These are phyloP conservation scores for Channa striata DNA, from an alignment of 2,797 vertebrate genomes.

Conservation along the genomic window DNA sequence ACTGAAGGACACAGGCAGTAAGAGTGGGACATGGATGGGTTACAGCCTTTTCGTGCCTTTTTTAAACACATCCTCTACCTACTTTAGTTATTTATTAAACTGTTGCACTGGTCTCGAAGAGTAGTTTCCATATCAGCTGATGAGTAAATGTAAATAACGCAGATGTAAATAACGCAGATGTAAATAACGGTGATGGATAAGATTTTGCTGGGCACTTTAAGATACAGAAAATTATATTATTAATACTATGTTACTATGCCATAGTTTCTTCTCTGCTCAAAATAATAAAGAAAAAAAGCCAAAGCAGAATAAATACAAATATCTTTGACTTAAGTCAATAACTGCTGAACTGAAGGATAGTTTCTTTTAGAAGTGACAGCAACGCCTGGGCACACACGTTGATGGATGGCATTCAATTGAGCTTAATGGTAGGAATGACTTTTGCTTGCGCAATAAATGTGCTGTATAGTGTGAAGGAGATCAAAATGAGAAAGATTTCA, in stretches of 20 bases:
- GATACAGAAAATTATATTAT: background rate
- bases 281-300: background rate
- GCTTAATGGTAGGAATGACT: no score
- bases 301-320: background rate
- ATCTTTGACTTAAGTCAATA: background rate
- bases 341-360: background rate
- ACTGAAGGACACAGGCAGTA: slow-evolving; percentile 41
- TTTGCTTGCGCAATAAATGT: no score
- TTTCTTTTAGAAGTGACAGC: background rate
- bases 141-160: no score
- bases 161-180: background rate
- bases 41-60: slow-evolving; percentile 8
- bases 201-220: background rate
- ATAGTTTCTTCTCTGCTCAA: background rate
- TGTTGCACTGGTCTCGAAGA: background rate
- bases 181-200: background rate
- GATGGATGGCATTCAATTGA: background rate
- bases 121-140: slow-evolving; percentile 4
- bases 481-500: no score
- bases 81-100: slow-evolving; percentile 12
- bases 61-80: slow-evolving; percentile 9
- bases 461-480: no score
- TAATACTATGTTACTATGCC: background rate
- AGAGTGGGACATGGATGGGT: background rate
- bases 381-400: background rate